Evolutionary conservation across 2,888 invertebrate genomes (phyloP), one percentile per base, ranked within the genome.

Genomic region (Amaurobius ferox): DNA sequence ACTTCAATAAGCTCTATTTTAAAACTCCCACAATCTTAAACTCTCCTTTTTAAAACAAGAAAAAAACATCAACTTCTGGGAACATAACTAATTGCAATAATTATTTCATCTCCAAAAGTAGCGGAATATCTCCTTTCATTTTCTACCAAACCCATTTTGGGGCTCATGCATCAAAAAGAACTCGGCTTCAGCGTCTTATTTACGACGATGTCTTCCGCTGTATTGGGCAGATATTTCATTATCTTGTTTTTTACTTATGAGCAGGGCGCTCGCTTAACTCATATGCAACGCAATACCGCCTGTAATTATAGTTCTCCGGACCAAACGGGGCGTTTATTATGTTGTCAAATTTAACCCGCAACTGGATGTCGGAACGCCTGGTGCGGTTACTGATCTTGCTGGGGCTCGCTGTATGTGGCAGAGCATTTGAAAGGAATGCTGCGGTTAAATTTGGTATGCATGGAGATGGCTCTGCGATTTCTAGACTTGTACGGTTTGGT

Each of bases 211-310:
- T 61, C 74, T 64, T 29, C 39, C 62, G 62, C 11, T 16, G 26
- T 73, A 73, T 74, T 64, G 74, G 40, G 40, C 64, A 39, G 64
- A 64, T 64, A 74, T 74, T 74, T 74, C 62, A 74, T 74, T 61
- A 26, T 40, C 19, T 23, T 28, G n/a, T 55, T 19, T 30, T 19
- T 32, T 72, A 30, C 32, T 55, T 72, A 55, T 32, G 48, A 7
- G 35, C 9, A 5, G 5, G 5, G 5, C 6, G 35, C 35, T 5
- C 35, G 6, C 35, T 7, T 9, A 23, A 5, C 23, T 55, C 55
- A 23, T 23, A 23, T 55, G 55, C 55, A 55, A 23, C 19, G 23
- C 1, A 55, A 55, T 55, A 23, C 55, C 23, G 23, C 55, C 23
- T 16, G 23, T 55, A 55, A 55, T 55, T 55, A 55, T 23, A 55